phyloP scores from a whole-genome alignment of 2,113 vertebrate species.

The Tautogolabrus adspersus region DNA sequence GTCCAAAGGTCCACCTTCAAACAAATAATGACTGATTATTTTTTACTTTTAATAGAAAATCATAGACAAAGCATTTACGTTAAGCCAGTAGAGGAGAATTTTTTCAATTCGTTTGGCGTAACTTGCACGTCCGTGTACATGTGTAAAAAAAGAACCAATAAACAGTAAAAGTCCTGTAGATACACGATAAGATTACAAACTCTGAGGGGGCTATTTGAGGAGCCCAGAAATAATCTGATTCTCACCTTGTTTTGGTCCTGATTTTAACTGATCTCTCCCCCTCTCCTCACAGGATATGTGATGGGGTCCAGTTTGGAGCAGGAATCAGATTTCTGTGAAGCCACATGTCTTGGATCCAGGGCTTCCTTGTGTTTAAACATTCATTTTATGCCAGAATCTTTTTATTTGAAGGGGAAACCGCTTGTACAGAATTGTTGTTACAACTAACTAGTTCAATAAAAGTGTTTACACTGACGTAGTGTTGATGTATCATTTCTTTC shows the following conservation, averaged over 20 bases:
- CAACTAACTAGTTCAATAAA: conserved; percentile 55
- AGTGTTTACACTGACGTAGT: conserved; percentile 34
- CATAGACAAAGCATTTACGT: not conserved
- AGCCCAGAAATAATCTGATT: not conserved
- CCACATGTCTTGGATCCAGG: not conserved
- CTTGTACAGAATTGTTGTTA: conserved; percentile 65
- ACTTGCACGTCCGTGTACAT: not conserved
- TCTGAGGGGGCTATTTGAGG: not conserved
- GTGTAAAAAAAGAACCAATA: no score
- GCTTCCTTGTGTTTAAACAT: conserved; percentile 18
- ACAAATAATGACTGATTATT: not conserved
- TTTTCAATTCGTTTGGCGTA: not conserved
- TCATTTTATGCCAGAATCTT: conserved; percentile 20
- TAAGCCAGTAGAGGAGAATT: not conserved
- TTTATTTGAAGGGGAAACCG: conserved; percentile 21
- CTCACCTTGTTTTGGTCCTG: not conserved
- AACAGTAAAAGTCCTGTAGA: not conserved
- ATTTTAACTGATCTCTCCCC: conserved; percentile 7
- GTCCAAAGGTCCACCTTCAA: no score
- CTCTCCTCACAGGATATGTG: conserved; percentile 88
- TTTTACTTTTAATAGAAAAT: not conserved
- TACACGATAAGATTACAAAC: not conserved
- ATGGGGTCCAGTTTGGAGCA: conserved; percentile 96
- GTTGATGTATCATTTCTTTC: conserved; percentile 2
- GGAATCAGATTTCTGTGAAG: conserved; percentile 95